phyloP scores from a whole-genome alignment of 2,888 invertebrate species.

The Dryomyza anilis region DNA sequence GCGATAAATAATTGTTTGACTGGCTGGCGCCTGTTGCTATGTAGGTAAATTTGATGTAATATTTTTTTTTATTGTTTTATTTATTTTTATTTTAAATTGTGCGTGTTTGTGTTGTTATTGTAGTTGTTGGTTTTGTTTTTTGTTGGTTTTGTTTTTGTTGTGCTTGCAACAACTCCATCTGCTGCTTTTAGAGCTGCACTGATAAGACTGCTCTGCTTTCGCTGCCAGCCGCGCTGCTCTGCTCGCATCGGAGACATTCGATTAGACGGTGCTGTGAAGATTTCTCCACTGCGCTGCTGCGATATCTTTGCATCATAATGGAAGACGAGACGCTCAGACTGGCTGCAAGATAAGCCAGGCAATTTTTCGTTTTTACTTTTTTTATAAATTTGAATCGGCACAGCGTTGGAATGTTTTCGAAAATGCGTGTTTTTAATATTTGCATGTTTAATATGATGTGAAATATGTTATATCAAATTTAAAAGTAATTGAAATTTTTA shows the following conservation, averaged over 20 bases:
- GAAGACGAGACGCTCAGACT: conserved; percentile 63
- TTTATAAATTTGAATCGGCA: too few species aligned
- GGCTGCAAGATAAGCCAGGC: conserved; percentile 60
- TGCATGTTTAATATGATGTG: too few species aligned
- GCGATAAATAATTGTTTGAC: conserved; percentile 34
- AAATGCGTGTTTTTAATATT: too few species aligned
- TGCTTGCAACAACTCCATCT: conserved; percentile 17
- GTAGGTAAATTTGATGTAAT: conserved; percentile 49
- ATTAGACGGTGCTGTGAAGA: conserved; percentile 45
- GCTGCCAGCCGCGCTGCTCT: too few species aligned
- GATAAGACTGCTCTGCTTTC: conserved; percentile 32
- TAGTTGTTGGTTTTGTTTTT: too few species aligned
- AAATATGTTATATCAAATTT: too few species aligned
- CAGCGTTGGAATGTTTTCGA: too few species aligned
- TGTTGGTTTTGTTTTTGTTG: conserved; percentile 17
- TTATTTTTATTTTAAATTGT: too few species aligned
- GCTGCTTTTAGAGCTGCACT: conserved; percentile 12
- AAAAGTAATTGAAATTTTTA: too few species aligned
- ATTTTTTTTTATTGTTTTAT: neutral
- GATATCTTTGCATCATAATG: conserved; percentile 62
- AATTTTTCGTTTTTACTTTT: conserved; percentile 36
- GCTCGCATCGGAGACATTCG: conserved; percentile 55
- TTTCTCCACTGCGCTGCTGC: conserved; percentile 38
- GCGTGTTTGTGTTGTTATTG: too few species aligned
- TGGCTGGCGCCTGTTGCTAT: conserved; percentile 55